Evolutionary conservation across 2,888 invertebrate genomes (phyloP).

Genomic region (Chromoteleia sp.): DNA sequence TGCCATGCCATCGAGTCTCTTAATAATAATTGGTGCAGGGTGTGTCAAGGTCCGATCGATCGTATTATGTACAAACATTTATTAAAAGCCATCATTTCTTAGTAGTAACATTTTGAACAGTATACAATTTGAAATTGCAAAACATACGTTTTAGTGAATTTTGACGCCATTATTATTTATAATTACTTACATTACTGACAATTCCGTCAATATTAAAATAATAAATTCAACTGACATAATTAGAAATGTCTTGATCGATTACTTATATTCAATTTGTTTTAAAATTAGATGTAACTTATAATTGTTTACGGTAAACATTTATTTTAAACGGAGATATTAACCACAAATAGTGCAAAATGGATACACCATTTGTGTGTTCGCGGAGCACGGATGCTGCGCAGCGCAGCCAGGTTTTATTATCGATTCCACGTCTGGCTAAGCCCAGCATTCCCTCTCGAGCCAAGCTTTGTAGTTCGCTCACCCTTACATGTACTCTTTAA

Average conservation of each 20-base stretch:
- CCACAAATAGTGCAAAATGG: slow-evolving; percentile 53
- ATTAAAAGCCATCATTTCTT: slow-evolving; percentile 30
- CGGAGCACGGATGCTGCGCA: slow-evolving; percentile 75
- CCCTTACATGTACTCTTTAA: slow-evolving; percentile 47
- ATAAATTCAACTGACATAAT: too few relatives aligned
- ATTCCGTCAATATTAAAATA: too few relatives aligned
- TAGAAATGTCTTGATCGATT: too few relatives aligned
- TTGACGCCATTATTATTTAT: too few relatives aligned
- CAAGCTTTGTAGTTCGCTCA: slow-evolving; percentile 65
- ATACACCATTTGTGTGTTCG: slow-evolving; percentile 58
- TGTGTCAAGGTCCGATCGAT: slow-evolving; percentile 67
- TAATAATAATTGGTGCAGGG: slow-evolving; percentile 76
- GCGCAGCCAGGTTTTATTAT: slow-evolving; percentile 81
- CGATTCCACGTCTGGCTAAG: slow-evolving; percentile 77
- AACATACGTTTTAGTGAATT: background rate
- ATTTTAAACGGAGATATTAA: slow-evolving; percentile 30
- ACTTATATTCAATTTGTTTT: too few relatives aligned
- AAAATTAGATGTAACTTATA: too few relatives aligned
- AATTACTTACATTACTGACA: too few relatives aligned
- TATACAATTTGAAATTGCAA: too few relatives aligned
- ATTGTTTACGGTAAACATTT: too few relatives aligned
- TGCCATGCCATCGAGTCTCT: slow-evolving; percentile 78
- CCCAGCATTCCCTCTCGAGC: slow-evolving; percentile 65
- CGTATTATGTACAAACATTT: slow-evolving; percentile 28
- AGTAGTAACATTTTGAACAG: slow-evolving; percentile 5